A percentile compares a stretch with the other conserved stretches of the same genome.
phyloP scores from a whole-genome alignment of 2,113 vertebrate species.

The Mohoua ochrocephala region DNA sequence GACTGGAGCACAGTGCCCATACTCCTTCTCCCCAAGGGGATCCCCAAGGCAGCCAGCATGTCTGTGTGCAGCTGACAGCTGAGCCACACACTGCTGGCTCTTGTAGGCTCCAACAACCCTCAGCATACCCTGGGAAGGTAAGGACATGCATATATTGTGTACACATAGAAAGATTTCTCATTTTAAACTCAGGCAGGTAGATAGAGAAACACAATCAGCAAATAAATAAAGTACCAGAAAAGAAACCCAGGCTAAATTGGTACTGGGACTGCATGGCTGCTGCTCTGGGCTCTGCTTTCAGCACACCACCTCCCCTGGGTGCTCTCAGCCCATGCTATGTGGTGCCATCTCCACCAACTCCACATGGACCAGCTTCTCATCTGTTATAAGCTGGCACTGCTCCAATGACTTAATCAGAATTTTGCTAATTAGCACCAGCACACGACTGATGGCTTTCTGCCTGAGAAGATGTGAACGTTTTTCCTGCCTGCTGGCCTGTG shows the following conservation, averaged over 20 bases:
- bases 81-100: not conserved
- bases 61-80: not conserved
- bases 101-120: not conserved
- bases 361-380: not conserved
- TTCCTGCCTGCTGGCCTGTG: constrained; percentile 34
- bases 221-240: not conserved
- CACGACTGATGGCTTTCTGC: not conserved
- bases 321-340: accelerated
- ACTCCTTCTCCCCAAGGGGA: accelerated
- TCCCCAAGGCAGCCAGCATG: not conserved
- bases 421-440: constrained; percentile 28
- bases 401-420: constrained; percentile 36
- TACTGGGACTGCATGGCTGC: not conserved
- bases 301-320: not conserved
- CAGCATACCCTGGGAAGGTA: not conserved
- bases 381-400: not conserved
- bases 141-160: accelerated
- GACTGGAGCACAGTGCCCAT: not conserved
- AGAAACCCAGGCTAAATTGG: not conserved
- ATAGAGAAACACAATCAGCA: not conserved
- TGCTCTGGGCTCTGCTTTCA: not conserved
- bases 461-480: not conserved
- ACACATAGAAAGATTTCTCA: not conserved
- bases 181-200: not conserved
- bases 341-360: not conserved